A percentile compares a stretch with the other conserved stretches of the same genome.
Conservation (phyloP, 2,797 vertebrate genomes). For the Scyliorhinus canicula region DNA sequence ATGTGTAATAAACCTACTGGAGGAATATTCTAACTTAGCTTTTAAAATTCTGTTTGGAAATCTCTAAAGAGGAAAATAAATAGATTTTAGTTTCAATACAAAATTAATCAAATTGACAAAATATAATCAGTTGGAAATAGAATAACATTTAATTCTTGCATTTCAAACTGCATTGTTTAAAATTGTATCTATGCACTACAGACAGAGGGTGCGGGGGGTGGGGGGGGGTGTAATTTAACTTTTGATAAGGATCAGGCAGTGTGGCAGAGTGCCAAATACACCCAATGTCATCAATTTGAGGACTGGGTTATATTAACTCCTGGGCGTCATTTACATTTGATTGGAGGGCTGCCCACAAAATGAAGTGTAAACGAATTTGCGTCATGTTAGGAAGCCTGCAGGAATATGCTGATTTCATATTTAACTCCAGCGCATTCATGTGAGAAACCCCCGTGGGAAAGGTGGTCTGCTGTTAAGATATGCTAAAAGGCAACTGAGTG, state of each 20-base stretch:
- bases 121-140: background rate
- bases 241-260: background rate
- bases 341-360: background rate
- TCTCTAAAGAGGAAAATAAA: background rate
- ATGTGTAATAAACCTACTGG: background rate
- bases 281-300: background rate
- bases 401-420: background rate
- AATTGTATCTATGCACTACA: background rate
- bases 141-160: background rate
- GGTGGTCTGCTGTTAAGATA: background rate
- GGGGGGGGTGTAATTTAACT: background rate
- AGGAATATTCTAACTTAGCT: background rate
- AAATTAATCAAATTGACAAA: background rate
- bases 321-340: background rate
- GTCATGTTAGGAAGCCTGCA: background rate
- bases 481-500: background rate
- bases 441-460: background rate
- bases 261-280: background rate
- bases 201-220: no score
- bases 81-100: background rate
- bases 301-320: background rate
- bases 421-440: background rate
- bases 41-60: background rate
- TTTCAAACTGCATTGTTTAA: background rate
- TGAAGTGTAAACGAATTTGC: background rate